These are phyloP conservation scores for Drosophila greeni DNA, from an alignment of 2,888 invertebrate genomes.

Conservation along the genomic window DNA sequence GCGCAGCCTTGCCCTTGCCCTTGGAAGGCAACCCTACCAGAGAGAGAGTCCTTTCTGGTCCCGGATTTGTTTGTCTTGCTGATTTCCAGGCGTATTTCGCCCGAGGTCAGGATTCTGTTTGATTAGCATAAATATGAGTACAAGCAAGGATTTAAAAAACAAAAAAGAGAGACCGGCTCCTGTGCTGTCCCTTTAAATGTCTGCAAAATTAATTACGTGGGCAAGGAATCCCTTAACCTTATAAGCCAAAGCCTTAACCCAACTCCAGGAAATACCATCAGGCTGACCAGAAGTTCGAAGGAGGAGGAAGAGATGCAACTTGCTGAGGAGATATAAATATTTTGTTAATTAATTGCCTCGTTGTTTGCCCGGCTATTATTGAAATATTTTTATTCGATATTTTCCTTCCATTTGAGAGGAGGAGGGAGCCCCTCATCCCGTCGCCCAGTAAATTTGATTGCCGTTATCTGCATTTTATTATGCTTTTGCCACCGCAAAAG, in stretches of 20 bases:
- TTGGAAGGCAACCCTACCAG: slow-evolving; percentile 21
- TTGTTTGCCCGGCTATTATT: slow-evolving; percentile 44
- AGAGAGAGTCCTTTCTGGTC: slow-evolving; percentile 25
- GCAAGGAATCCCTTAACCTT: slow-evolving; percentile 13
- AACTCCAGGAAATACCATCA: slow-evolving; percentile 16
- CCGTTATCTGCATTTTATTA: slow-evolving; percentile 72
- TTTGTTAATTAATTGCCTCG: slow-evolving; percentile 57
- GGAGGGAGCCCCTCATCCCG: background rate
- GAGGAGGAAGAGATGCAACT: slow-evolving; percentile 9
- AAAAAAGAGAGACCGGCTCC: slow-evolving; percentile 31
- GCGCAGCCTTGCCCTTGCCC: slow-evolving; percentile 26
- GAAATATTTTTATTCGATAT: slow-evolving; percentile 45
- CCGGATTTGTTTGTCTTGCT: slow-evolving; percentile 64
- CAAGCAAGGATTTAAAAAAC: slow-evolving; percentile 22
- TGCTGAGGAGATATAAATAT: slow-evolving; percentile 31
- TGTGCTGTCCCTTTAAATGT: slow-evolving; percentile 35
- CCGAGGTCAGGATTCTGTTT: slow-evolving; percentile 73
- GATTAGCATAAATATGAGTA: slow-evolving; percentile 66
- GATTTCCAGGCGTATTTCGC: slow-evolving; percentile 52
- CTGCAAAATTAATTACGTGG: slow-evolving; percentile 44
- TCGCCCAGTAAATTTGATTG: slow-evolving; percentile 59
- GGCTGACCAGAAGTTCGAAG: background rate
- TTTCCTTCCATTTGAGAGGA: slow-evolving; percentile 13
- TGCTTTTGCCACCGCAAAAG: slow-evolving; percentile 58
- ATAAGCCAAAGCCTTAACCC: background rate